phyloP scores from a whole-genome alignment of 92 coral and sea anemone genomes.

The Porites evermanni region DNA sequence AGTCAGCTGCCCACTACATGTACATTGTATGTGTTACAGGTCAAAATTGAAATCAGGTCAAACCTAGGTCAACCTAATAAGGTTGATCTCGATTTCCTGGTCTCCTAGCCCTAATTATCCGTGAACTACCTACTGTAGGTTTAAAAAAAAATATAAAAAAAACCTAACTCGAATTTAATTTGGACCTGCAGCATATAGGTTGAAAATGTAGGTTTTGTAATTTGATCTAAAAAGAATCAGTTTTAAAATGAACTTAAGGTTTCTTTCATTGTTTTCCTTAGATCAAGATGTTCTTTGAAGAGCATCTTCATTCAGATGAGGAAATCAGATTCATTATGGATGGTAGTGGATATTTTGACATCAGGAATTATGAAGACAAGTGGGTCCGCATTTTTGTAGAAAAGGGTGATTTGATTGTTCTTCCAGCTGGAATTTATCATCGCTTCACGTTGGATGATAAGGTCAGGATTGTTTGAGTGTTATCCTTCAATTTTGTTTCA shows the following conservation, averaged over 20 bases:
- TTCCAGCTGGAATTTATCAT: slow-evolving; percentile 91
- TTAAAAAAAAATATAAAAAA: too few species aligned
- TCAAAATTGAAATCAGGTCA: too few species aligned
- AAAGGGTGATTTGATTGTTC: slow-evolving; percentile 79
- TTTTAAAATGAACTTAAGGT: neutral
- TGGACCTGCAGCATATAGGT: too few species aligned
- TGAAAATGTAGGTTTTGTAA: too few species aligned
- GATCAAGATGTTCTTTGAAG: slow-evolving; percentile 81
- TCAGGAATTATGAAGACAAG: slow-evolving; percentile 67
- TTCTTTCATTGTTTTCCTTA: slow-evolving; percentile 4
- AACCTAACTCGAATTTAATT: too few species aligned
- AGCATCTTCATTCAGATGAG: slow-evolving; percentile 84
- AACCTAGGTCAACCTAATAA: too few species aligned
- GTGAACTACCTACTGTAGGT: too few species aligned
- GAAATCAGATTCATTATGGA: slow-evolving; percentile 79
- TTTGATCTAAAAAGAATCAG: neutral
- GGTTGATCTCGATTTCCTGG: too few species aligned
- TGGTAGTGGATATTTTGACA: slow-evolving; percentile 88
- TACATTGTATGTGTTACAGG: too few species aligned
- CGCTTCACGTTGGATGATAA: slow-evolving; percentile 79
- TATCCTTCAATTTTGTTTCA: neutral
- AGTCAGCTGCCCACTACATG: too few species aligned
- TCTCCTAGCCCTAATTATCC: too few species aligned
- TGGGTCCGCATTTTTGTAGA: slow-evolving; percentile 81
- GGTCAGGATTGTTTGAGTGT: slow-evolving; percentile 28